Evolutionary conservation across 53 echinoderm and acorn worm species (phyloP).

Genomic region (Pentamera pediparva): DNA sequence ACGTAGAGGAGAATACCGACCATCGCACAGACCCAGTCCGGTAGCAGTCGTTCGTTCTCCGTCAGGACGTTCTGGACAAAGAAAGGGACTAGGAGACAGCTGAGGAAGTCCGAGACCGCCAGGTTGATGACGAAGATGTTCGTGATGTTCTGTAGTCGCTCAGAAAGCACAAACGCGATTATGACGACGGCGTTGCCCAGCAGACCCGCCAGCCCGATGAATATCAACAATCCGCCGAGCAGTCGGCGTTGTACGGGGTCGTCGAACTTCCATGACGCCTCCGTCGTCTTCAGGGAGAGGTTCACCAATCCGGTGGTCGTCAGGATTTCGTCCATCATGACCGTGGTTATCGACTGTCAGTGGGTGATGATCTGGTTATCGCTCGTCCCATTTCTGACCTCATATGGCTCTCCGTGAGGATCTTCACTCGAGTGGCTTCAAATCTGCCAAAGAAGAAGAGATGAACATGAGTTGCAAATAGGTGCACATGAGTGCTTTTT

Average conservation of each 20-base stretch:
- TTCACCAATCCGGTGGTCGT: not conserved
- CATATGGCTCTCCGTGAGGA: too few relatives aligned
- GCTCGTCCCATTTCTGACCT: too few relatives aligned
- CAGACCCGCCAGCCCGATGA: not conserved
- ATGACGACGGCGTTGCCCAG: slow-evolving; percentile 26
- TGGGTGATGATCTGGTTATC: too few relatives aligned
- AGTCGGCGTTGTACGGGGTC: slow-evolving; percentile 6
- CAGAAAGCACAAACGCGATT: slow-evolving; percentile 3
- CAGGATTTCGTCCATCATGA: too few relatives aligned
- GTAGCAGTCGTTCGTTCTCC: slow-evolving; percentile 1
- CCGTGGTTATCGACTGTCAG: not conserved
- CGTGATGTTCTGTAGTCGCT: slow-evolving; percentile 27
- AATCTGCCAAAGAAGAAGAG: too few relatives aligned
- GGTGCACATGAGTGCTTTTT: too few relatives aligned
- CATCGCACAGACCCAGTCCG: not conserved
- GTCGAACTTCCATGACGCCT: slow-evolving; percentile 5
- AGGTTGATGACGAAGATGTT: slow-evolving; percentile 27
- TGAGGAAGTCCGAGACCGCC: slow-evolving; percentile 14
- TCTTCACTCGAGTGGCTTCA: too few relatives aligned
- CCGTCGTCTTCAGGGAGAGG: not conserved
- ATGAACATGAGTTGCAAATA: too few relatives aligned
- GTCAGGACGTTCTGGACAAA: slow-evolving; percentile 19
- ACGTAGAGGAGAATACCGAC: slow-evolving; percentile 17
- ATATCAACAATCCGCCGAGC: not conserved
- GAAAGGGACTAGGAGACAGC: slow-evolving; percentile 6